These are phyloP conservation scores for Agrilus biguttatus DNA, from an alignment of 2,888 invertebrate species.

Conservation along the genomic window DNA sequence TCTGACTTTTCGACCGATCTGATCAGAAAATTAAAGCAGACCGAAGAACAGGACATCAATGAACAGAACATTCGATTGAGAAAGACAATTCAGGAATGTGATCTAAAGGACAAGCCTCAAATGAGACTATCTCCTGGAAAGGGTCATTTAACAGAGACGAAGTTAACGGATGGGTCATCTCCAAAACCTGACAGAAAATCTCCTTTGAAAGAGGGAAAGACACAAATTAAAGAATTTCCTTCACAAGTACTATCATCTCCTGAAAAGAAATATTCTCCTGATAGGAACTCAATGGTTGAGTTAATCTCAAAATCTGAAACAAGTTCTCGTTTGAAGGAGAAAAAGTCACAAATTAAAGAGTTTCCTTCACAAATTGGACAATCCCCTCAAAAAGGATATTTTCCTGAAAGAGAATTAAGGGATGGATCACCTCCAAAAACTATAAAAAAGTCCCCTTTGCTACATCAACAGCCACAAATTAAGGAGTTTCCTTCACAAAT, in stretches of 20 bases:
- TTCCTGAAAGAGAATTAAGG: slow-evolving; percentile 1
- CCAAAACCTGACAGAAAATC: background rate
- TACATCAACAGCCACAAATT: background rate
- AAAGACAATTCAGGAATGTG: no score
- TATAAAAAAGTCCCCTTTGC: slow-evolving; percentile 9
- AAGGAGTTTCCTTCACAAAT: slow-evolving; percentile 1
- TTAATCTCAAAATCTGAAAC: background rate
- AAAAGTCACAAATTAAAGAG: background rate
- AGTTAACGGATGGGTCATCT: background rate
- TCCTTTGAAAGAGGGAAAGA: slow-evolving; percentile 1
- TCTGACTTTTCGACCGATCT: background rate
- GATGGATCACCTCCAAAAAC: slow-evolving; percentile 7
- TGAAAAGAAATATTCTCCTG: background rate
- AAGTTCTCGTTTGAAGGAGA: background rate
- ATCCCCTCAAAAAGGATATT: background rate
- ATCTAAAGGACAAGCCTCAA: no score
- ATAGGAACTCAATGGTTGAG: background rate
- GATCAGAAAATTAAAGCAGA: no score
- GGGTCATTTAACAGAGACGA: background rate
- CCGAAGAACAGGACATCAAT: no score
- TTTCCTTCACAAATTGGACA: background rate
- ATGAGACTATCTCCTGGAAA: background rate
- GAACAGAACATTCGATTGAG: no score
- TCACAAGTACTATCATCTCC: slow-evolving; percentile 4
- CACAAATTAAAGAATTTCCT: slow-evolving; percentile 6